Evolutionary conservation across 2,797 vertebrate genomes (phyloP), one percentile per base, ranked within the genome.

Genomic region (Micromesistius poutassou): DNA sequence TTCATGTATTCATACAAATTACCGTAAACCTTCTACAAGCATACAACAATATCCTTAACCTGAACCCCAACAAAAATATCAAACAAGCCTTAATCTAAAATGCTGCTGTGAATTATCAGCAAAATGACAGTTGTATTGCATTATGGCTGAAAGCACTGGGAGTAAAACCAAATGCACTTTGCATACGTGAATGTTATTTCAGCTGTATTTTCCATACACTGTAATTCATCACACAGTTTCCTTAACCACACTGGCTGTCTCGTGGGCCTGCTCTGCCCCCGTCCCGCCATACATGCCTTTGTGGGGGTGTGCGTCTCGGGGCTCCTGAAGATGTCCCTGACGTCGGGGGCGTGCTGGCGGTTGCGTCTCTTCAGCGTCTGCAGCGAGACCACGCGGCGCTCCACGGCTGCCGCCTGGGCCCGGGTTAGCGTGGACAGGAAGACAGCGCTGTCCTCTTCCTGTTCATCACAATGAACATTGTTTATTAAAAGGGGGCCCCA

Each of bases 291-390:
- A 9, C n/a, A 73, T 75, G 55, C 55, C 33, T 55, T 30, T 74
- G n/a, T 42, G 31, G 38, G 35, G 31, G 30, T 0, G 30, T 46
- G 10, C 40, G 16, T 93, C 68, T 85, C 90, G 38, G 94, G 92
- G 31, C 93, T 93, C 88, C 93, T 94, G 90, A 99, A 99, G 92
- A 99, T 97, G 83, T 99, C 97, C 88, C 98, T 93, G 78, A 99
- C 98, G 70, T 99, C 97, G 25, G 97, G 98, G 83, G 96, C 91
- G 35, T 96, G 96, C 77, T 97, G 88, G 1, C 95, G 94, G 81
- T 98, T 98, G 89, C 91, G 96, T 93, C 96, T 93, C 85, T 97
- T 90, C 71, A 76, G 62, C 28, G 97, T 97, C 91, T 98, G 95
- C 73, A 98, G 90, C 0, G 95, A 94, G 35, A 97, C 89, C 66